Evolutionary conservation across 2,888 invertebrate species (phyloP).

Genomic region (Spisula subtruncata): DNA sequence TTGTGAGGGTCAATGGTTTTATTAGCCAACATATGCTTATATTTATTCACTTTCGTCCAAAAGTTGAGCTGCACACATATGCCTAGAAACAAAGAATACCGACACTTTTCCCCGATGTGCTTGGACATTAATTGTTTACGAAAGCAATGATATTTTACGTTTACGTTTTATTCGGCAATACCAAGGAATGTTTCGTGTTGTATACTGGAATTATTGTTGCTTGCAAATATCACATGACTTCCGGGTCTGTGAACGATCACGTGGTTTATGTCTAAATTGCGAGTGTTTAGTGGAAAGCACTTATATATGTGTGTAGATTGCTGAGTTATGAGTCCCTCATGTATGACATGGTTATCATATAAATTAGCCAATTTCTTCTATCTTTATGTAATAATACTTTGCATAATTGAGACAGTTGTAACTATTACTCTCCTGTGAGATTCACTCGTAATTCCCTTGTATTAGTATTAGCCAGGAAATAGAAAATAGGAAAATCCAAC

Average conservation of each 20-base stretch:
- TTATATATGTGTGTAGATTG: background rate
- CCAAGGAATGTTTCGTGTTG: too few species aligned
- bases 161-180: too few species aligned
- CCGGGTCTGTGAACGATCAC: background rate
- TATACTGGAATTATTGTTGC: too few species aligned
- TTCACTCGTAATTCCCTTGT: background rate
- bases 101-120: too few species aligned
- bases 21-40: too few species aligned
- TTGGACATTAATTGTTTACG: too few species aligned
- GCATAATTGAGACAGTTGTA: slow-evolving; percentile 3
- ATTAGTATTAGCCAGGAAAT: background rate
- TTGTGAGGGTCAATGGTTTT: too few species aligned
- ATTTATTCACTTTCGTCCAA: too few species aligned
- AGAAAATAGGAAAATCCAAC: background rate
- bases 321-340: slow-evolving; percentile 15
- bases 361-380: slow-evolving; percentile 3
- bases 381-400: background rate
- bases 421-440: slow-evolving; percentile 8
- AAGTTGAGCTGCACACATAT: too few species aligned
- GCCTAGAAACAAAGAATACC: too few species aligned
- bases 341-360: slow-evolving; percentile 5
- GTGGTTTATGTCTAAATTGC: background rate
- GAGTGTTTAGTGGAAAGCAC: background rate
- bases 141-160: too few species aligned
- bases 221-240: background rate